Evolutionary conservation across 1,140 invertebrate species (phyloP).

Genomic region (Drosophila nasuta): DNA sequence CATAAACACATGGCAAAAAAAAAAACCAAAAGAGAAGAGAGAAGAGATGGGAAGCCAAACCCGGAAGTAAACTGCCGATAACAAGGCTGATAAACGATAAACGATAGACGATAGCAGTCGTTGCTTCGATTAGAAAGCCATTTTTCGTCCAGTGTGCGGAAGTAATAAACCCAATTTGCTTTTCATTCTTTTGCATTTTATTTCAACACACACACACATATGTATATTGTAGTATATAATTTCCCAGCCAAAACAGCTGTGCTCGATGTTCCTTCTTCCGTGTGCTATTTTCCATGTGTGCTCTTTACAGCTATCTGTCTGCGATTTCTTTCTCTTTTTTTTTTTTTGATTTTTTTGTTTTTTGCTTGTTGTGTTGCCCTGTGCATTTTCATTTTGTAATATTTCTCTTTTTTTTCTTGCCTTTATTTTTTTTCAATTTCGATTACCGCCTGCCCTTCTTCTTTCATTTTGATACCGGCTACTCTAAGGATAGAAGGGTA

Average conservation of each 20-base stretch:
- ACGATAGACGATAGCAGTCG: slow-evolving; percentile 30
- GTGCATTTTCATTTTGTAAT: too few species aligned
- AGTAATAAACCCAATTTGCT: slow-evolving; percentile 59
- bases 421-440: too few species aligned
- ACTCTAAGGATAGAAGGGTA: too few species aligned
- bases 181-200: slow-evolving; percentile 8
- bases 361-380: too few species aligned
- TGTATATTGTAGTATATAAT: background rate
- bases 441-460: too few species aligned
- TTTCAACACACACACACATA: slow-evolving; percentile 9
- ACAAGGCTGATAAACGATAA: slow-evolving; percentile 13
- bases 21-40: background rate
- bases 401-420: too few species aligned
- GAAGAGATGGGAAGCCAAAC: background rate
- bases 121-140: slow-evolving; percentile 22
- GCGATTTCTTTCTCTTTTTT: slow-evolving; percentile 12
- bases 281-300: slow-evolving; percentile 24
- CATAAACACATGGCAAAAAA: background rate
- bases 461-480: too few species aligned
- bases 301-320: slow-evolving; percentile 9
- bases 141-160: slow-evolving; percentile 35
- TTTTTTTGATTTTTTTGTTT: too few species aligned
- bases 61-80: background rate
- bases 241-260: background rate
- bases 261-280: slow-evolving; percentile 5